Evolutionary conservation across 2,113 vertebrate species (phyloP).

Genomic region (Haplotaxodon microlepis): DNA sequence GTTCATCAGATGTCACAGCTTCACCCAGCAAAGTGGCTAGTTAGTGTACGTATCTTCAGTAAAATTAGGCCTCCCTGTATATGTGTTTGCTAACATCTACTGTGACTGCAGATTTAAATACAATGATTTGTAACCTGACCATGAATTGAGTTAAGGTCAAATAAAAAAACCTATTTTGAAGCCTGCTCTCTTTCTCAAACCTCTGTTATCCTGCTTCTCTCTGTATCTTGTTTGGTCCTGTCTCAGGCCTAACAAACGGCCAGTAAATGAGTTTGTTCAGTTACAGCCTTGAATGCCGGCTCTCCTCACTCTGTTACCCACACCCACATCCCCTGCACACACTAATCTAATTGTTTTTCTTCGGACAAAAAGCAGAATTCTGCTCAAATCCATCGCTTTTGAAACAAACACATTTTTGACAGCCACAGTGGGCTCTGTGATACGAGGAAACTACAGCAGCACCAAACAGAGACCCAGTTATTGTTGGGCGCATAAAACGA

Average conservation of each 20-base stretch:
- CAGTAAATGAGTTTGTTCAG: constrained; percentile 51
- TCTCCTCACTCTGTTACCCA: constrained; percentile 19
- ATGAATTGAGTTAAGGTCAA: background rate
- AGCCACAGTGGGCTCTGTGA: constrained; percentile 22
- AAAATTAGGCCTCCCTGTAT: background rate
- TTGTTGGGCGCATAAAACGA: background rate
- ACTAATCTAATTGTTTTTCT: constrained; percentile 55
- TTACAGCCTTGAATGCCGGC: constrained; percentile 34
- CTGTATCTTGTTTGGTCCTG: background rate
- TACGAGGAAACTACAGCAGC: background rate
- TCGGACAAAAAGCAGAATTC: constrained; percentile 49
- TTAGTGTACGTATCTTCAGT: background rate
- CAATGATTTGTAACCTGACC: background rate
- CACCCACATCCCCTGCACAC: constrained; percentile 6
- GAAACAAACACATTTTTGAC: constrained; percentile 35
- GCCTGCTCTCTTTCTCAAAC: background rate
- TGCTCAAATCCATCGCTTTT: constrained; percentile 27
- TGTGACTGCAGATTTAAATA: background rate
- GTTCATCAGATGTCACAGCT: background rate
- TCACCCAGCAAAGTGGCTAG: background rate
- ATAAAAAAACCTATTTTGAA: background rate
- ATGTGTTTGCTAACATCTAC: background rate
- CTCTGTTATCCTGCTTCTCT: background rate
- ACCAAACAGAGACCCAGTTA: constrained; percentile 19
- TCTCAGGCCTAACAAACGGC: constrained; percentile 25